Evolutionary conservation across 2,113 vertebrate species (phyloP), one percentile per base, ranked within the genome.

Genomic region (Cinclus cinclus): DNA sequence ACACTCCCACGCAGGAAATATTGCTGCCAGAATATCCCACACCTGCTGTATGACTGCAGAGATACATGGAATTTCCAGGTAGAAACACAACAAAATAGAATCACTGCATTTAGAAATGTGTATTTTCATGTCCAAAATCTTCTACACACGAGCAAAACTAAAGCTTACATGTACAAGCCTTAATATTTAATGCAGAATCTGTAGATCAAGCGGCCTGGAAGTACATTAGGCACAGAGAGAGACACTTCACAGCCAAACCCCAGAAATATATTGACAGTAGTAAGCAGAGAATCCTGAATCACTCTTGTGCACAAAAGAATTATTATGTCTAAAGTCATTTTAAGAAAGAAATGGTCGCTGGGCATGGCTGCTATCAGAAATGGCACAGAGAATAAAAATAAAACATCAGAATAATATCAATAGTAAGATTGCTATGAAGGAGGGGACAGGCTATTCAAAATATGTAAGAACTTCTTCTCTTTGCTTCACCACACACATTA

Each of bases 131-230:
- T 39, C 53, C 46, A 71, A 81, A 87, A 56, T 21, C 27, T 76
- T 71, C 58, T 33, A 49, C 75, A 68, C 25, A 22, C 12, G 12
- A 5, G 33, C 47, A 68, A 81, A 92, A 68, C 65, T 37, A 47
- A 62, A 65, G 65, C 53, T 24, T 79, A 69, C 31, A 46, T 0
- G 0, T 33, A 59, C 21, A 71, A 89, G 42, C 60, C 35, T 84
- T 67, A 89, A 67, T 87, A 87, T 71, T 95, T 83, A 87, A 87
- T 71, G 69, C 4, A 78, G 60, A 90, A 33, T 41, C 35, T 75
- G 64, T n/a, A 75, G 25, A n/a, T 67, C 39, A 87, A 80, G 55
- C 0, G 0, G 78, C 24, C 47, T 89, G 62, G 74, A 94, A 95
- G 80, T 39, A 49, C 49, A 62, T 30, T 37, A 79, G 69, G 59